Evolutionary conservation across 2,888 invertebrate species (phyloP).

Genomic region (Tinea pellionella): DNA sequence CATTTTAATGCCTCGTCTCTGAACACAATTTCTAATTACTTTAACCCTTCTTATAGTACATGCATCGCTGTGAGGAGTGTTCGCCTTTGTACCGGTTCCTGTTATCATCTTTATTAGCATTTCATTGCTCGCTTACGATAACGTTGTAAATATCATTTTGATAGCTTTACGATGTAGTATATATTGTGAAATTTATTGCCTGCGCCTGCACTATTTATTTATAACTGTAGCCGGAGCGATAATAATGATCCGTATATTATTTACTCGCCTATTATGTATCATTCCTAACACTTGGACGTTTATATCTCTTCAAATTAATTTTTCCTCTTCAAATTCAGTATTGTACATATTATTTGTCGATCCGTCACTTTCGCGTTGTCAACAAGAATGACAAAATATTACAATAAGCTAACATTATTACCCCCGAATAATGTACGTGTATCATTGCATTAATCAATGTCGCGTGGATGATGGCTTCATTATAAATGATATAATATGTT

Average conservation of each 20-base stretch:
- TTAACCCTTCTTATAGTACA: neutral
- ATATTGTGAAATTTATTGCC: conserved; percentile 3
- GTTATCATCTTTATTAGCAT: neutral
- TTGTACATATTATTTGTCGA: neutral
- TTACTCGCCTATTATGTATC: no score
- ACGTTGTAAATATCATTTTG: neutral
- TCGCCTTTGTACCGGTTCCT: neutral
- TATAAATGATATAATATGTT: neutral
- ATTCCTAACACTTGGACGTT: no score
- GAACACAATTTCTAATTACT: neutral
- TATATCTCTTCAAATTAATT: no score
- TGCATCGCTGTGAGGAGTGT: neutral
- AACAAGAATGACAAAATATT: neutral
- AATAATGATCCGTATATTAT: neutral
- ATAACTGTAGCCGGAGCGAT: neutral
- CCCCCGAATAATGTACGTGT: no score
- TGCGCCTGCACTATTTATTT: conserved; percentile 4
- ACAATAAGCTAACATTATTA: neutral
- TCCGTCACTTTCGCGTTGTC: neutral
- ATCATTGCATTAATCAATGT: neutral
- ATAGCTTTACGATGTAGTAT: conserved; percentile 4
- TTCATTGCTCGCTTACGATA: conserved; percentile 4
- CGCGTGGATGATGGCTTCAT: neutral
- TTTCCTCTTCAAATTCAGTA: no score
- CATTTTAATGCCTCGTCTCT: conserved; percentile 37